Evolutionary conservation across 1,140 invertebrate genomes (phyloP).

Genomic region (Halesus radiatus): DNA sequence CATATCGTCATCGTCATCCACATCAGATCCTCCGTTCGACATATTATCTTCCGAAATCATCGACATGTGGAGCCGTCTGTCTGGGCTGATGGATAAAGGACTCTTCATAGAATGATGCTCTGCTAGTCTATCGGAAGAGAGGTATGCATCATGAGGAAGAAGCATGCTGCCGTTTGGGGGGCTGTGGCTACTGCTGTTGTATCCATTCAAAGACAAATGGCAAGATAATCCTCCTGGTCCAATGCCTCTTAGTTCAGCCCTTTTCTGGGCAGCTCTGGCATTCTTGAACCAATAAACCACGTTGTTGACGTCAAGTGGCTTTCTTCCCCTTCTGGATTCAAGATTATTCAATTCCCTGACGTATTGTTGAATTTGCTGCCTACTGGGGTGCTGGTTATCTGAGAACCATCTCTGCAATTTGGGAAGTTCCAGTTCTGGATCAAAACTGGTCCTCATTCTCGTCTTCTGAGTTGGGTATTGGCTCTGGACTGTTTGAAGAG

Average conservation of each 20-base stretch:
- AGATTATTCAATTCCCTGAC: conserved; percentile 93
- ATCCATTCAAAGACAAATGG: conserved; percentile 74
- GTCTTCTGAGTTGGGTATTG: conserved; percentile 89
- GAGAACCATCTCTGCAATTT: conserved; percentile 95
- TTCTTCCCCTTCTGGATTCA: conserved; percentile 91
- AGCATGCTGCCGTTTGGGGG: conserved; percentile 72
- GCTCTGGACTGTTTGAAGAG: conserved; percentile 79
- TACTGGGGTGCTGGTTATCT: conserved; percentile 95
- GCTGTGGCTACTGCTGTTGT: conserved; percentile 74
- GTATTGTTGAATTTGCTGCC: conserved; percentile 95
- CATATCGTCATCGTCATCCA: conserved; percentile 72
- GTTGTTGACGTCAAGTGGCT: conserved; percentile 96
- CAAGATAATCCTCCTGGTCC: conserved; percentile 67
- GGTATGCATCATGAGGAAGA: conserved; percentile 69
- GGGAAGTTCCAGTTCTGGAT: conserved; percentile 95
- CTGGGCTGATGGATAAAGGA: conserved; percentile 67
- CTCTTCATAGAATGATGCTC: conserved; percentile 70
- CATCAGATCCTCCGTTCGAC: conserved; percentile 73
- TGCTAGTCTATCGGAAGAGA: conserved; percentile 66
- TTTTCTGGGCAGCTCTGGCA: conserved; percentile 93
- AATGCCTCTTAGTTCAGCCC: conserved; percentile 81
- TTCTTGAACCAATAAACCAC: conserved; percentile 99
- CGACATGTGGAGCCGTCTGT: conserved; percentile 67
- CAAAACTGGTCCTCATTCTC: conserved; percentile 92
- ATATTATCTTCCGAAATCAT: conserved; percentile 73